Conservation (phyloP, 2,888 invertebrate species). For the Tenodera sinensis region DNA sequence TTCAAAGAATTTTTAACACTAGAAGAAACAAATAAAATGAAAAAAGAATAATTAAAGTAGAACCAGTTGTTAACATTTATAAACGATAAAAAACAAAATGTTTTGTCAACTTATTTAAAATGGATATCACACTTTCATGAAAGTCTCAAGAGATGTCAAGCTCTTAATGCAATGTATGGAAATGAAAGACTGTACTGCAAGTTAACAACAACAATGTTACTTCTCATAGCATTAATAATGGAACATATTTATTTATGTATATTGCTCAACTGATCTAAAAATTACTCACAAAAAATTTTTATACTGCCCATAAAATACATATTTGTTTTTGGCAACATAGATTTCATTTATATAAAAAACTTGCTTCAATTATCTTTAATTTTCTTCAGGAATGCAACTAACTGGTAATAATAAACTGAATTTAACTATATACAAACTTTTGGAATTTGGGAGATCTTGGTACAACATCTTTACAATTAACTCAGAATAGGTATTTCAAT, state of each 20-base stretch:
- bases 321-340: conserved; percentile 29
- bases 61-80: not conserved
- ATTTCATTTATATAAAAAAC: conserved; percentile 29
- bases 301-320: conserved; percentile 26
- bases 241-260: conserved; percentile 8
- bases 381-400: conserved; percentile 27
- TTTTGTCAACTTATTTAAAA: not conserved
- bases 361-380: not conserved
- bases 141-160: not conserved
- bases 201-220: conserved; percentile 5
- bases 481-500: not conserved
- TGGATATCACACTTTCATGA: not conserved
- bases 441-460: conserved; percentile 15
- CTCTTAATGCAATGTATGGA: not conserved
- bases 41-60: not conserved
- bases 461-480: not conserved
- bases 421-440: conserved; percentile 26
- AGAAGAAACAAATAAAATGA: not conserved
- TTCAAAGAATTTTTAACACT: not conserved
- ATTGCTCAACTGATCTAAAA: conserved; percentile 17
- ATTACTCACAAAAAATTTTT: conserved; percentile 8
- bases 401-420: conserved; percentile 19
- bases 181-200: conserved; percentile 11
- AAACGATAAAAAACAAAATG: not conserved
- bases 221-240: conserved; percentile 11